Evolutionary conservation across 2,888 invertebrate species (phyloP), one percentile per base, ranked within the genome.

Genomic region (Macrosoma leucophasiata): DNA sequence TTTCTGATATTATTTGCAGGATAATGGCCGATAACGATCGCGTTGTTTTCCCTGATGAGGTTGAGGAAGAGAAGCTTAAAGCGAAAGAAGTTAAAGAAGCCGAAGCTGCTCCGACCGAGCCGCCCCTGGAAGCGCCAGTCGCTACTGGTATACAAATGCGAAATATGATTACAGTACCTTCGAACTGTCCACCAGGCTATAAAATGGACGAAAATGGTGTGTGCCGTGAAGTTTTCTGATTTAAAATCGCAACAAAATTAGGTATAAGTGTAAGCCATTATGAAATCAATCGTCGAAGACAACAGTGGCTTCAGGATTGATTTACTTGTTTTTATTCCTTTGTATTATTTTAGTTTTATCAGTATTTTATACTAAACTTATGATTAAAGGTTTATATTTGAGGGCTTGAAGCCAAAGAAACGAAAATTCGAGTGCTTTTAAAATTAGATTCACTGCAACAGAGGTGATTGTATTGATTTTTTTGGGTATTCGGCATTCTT

Each of bases 31-130:
- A 74, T 40, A 57, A 55, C 9, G 52, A 70, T 21, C 68, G 67
- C 26, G 47, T 78, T 12, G 66, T 74, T 1, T 72, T 56, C 44
- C 73, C 76, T 9, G 72, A 77, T n/a, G 75, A 79, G 45, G 64
- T 69, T 0, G 62, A 65, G 1, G 65, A 65, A 9, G 50, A 34
- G 1, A 71, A 74, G 36, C 36, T 29, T 13, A 42, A 43, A 8
- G 30, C 31, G 7, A 26, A 21, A 4, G 35, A 38, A 12, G 36
- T 23, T 2, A 60, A 41, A 42, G 36, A 48, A 9, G 52, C 53
- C 1, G 50, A 47, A 5, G 57, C 52, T 1, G 41, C 35, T 6
- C 28, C 32, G 7, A 43, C 30, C 3, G 22, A 2, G 13, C 28
- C 9, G n/a, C 11, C 5, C 9, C 33, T 13, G 3, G 13, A 20